Base-by-base conservation (phyloP, 2,113 vertebrate species). In the Trichomycterus rosablanca region DNA sequence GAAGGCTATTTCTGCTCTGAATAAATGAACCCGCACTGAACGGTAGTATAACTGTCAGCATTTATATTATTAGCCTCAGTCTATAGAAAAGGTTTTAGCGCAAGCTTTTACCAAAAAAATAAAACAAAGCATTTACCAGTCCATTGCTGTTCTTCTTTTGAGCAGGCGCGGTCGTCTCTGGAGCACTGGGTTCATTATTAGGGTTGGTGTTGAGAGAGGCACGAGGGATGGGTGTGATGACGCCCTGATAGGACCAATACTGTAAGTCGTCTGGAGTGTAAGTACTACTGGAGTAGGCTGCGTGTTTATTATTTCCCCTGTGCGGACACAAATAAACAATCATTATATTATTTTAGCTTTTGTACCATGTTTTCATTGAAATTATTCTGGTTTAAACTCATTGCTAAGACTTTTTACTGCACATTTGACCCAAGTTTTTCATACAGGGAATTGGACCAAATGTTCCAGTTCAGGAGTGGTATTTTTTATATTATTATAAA, bases 141-240 rank as follows among this genome's bases (percentile, higher is more conserved):
- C 86, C 83, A 0, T 89, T 89, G 63, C 22, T 74, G 12, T 78
- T 57, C 19, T 3, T 44, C 28, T 69, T 76, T 46, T 60, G 60
- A 49, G 59, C 60, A 11, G 54, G 80, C 46, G 83, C 76, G 10
- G 66, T 64, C 87, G 86, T 77, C 70, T 86, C 87, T 1, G 16
- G 12, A 85, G 7, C 10, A 3, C n/a, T n/a, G n/a, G 22, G 2
- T 2, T 44, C 63, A 39, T 72, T 9, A 1, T 59, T 11, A 1
- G 55, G 1, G 0, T 73, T 59, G 59, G 59, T 66, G 23, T 73
- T 70, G 3, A 71, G 46, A 63, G 8, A 59, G 28, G 84, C 86
- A 0, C 87, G 81, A 1, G 87, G 87, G 59, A 89, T 82, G 23
- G 74, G 70, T n/a, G n/a, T n/a, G 12, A 49, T 56, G 57, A 86